Evolutionary conservation across 2,888 invertebrate genomes (phyloP).

Genomic region (Sminthurinus aureus): DNA sequence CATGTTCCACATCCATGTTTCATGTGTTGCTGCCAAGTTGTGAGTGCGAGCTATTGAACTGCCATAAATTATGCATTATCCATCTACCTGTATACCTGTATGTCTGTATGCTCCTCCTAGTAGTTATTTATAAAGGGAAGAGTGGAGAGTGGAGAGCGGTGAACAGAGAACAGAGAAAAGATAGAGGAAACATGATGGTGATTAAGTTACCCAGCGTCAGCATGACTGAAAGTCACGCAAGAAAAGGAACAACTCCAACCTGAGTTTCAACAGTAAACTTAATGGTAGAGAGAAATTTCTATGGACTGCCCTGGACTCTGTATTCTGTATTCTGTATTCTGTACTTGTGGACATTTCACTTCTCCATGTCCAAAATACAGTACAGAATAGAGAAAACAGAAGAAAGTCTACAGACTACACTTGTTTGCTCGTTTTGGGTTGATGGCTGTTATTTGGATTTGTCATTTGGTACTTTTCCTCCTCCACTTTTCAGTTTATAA

Average conservation of each 20-base stretch:
- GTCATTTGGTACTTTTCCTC: too few relatives aligned
- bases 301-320: not conserved
- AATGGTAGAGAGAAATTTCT: not conserved
- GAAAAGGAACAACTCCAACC: not conserved
- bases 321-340: not conserved
- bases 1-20: too few relatives aligned
- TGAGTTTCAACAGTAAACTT: not conserved
- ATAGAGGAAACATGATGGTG: not conserved
- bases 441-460: too few relatives aligned
- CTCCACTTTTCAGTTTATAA: too few relatives aligned
- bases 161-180: not conserved
- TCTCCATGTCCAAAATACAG: too few relatives aligned
- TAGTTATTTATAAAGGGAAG: too few relatives aligned
- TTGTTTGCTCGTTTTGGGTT: too few relatives aligned
- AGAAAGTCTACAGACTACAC: too few relatives aligned
- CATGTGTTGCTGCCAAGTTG: not conserved
- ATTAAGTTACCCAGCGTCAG: conserved; percentile 16
- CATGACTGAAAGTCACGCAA: conserved; percentile 29
- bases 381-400: too few relatives aligned
- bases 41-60: conserved; percentile 5
- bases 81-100: not conserved
- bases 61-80: conserved; percentile 1
- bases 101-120: not conserved
- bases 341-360: not conserved
- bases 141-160: not conserved